These are phyloP conservation scores for Tonatia bakeri DNA, from an alignment of 2,113 vertebrate species.

Conservation along the genomic window DNA sequence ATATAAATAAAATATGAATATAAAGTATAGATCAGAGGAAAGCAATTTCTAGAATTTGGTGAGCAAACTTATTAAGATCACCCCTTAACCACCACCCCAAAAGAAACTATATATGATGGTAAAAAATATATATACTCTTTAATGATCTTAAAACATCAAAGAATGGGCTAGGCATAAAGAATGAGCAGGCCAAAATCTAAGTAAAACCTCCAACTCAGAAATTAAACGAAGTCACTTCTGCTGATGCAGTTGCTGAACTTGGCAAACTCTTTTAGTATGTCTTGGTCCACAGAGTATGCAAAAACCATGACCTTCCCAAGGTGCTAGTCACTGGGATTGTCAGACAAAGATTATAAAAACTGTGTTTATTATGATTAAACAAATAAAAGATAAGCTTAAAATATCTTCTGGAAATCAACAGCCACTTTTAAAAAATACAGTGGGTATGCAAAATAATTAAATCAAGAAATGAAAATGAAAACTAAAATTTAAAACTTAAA, in stretches of 20 bases:
- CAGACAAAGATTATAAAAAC: not conserved
- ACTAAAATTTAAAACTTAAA: constrained; percentile 23
- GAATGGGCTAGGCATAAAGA: not conserved
- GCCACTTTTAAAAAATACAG: not conserved
- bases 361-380: not conserved
- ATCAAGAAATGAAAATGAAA: not conserved
- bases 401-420: not conserved
- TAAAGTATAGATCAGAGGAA: not conserved
- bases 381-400: not conserved
- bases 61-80: not conserved
- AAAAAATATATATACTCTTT: not conserved
- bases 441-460: not conserved
- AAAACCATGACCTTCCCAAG: not conserved
- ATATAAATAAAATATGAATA: not conserved
- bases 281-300: not conserved
- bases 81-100: rapidly evolving
- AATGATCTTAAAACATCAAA: not conserved
- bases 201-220: not conserved
- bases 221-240: not conserved
- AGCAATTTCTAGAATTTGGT: not conserved
- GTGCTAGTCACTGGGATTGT: not conserved
- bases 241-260: not conserved
- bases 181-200: not conserved
- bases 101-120: not conserved
- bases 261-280: not conserved